These are phyloP conservation scores for Columbina picui DNA, from an alignment of 2,113 vertebrate species.

Conservation along the genomic window DNA sequence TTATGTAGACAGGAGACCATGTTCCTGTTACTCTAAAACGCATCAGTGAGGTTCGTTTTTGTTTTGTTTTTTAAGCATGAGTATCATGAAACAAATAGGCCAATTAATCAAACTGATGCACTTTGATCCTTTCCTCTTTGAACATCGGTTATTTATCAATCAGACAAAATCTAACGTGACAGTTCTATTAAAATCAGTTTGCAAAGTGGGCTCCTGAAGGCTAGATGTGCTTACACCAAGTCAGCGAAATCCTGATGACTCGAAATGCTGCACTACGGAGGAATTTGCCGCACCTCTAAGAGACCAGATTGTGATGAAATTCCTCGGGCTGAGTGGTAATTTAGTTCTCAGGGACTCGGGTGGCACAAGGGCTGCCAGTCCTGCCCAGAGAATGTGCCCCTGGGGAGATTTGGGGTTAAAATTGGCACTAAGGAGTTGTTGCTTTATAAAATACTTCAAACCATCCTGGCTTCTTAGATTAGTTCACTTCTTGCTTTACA, in stretches of 20 bases:
- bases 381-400: fast-evolving
- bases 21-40: neutral
- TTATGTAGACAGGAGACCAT: neutral
- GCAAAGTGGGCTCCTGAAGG: neutral
- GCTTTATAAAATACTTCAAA: neutral
- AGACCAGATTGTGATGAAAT: neutral
- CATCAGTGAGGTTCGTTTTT: fast-evolving
- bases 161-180: neutral
- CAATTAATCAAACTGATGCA: neutral
- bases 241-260: neutral
- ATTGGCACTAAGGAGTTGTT: neutral
- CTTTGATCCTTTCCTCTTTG: neutral
- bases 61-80: neutral
- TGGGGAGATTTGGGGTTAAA: neutral
- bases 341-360: fast-evolving
- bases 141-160: neutral
- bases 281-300: neutral
- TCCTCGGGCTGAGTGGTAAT: fast-evolving
- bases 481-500: neutral
- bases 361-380: neutral
- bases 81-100: neutral
- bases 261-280: neutral
- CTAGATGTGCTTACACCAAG: neutral
- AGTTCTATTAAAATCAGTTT: neutral
- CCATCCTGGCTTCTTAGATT: neutral